Conservation (phyloP, 2,113 vertebrate species). For the Hydrochoerus hydrochaeris region DNA sequence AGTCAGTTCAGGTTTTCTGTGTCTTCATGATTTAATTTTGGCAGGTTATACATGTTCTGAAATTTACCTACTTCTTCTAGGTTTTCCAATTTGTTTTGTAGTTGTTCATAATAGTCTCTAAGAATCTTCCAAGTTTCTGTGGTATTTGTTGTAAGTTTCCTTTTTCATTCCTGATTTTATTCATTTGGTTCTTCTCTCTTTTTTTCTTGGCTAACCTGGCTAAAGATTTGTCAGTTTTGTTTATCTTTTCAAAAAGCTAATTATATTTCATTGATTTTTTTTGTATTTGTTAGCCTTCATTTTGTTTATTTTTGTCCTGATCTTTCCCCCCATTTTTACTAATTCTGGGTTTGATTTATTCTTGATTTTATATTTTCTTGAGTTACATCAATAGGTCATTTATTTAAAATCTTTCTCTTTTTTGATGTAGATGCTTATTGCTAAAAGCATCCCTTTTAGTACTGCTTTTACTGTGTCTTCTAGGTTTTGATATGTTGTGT, state of each 20-base stretch:
- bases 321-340: neutral
- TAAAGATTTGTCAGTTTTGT: neutral
- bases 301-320: neutral
- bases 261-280: neutral
- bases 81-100: neutral
- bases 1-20: neutral
- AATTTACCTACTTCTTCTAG: neutral
- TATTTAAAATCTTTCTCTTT: neutral
- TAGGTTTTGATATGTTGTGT: neutral
- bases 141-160: neutral
- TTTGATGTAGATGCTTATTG: neutral
- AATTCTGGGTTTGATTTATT: neutral
- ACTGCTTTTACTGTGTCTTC: neutral
- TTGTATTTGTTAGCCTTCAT: neutral
- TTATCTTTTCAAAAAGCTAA: neutral
- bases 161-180: neutral
- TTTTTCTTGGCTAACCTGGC: neutral
- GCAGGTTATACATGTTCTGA: neutral
- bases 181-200: neutral
- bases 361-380: neutral
- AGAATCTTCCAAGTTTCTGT: neutral
- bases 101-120: neutral
- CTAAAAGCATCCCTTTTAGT: neutral
- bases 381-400: neutral
- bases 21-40: neutral